Conservation (phyloP, 2,113 vertebrate genomes). For the Bos javanicus region DNA sequence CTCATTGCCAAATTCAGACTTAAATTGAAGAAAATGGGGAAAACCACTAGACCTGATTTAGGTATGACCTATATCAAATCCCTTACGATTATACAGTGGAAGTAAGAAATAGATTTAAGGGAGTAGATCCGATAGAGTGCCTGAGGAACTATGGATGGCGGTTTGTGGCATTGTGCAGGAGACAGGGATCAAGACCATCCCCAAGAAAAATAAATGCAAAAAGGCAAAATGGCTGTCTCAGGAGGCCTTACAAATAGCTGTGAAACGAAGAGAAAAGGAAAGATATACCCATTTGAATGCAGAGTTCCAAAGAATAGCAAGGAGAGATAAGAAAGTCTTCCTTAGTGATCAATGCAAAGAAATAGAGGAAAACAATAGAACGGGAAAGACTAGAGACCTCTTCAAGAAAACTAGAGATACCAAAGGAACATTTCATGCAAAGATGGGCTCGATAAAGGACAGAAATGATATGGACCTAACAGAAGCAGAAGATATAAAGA, state of each 20-base stretch:
- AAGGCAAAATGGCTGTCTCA: background rate
- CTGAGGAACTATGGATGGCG: background rate
- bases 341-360: background rate
- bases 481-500: background rate
- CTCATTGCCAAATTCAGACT: background rate
- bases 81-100: background rate
- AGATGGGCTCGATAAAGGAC: background rate
- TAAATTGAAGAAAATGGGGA: background rate
- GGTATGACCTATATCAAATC: background rate
- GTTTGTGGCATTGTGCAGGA: background rate
- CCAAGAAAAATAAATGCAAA: background rate
- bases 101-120: background rate
- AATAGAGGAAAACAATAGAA: background rate
- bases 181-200: background rate
- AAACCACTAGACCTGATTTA: background rate
- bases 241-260: background rate
- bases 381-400: background rate
- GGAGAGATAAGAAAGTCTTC: background rate
- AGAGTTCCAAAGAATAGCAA: background rate
- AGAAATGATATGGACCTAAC: background rate
- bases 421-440: background rate
- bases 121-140: background rate
- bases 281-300: background rate
- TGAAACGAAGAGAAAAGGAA: background rate
- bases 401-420: background rate